Conservation (phyloP, 2,797 vertebrate genomes). For the Brachymystax lenok region DNA sequence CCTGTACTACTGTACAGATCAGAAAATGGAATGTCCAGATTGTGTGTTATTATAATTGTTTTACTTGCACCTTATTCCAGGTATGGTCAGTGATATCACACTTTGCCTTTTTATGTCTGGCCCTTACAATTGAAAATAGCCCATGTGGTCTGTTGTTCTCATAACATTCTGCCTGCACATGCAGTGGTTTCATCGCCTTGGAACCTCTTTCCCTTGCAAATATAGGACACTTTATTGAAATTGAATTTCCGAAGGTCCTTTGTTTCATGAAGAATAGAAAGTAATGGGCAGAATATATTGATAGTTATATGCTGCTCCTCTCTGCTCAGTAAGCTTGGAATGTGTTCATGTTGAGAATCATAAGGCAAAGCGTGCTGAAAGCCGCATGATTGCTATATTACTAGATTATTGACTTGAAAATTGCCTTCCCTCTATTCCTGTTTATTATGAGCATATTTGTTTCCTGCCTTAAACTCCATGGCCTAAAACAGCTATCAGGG, state of each 20-base stretch:
- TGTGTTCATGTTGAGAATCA: conserved; percentile 35
- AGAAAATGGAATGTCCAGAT: too few species aligned
- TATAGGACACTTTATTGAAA: conserved; percentile 13
- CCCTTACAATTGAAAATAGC: background rate
- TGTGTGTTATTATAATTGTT: background rate
- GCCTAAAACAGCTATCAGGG: conserved; percentile 40
- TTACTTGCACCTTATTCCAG: background rate
- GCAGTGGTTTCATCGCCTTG: conserved; percentile 6
- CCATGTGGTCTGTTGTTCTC: background rate
- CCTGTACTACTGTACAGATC: too few species aligned
- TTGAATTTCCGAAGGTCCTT: conserved; percentile 14
- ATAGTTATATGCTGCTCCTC: conserved; percentile 27
- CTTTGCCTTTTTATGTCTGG: background rate
- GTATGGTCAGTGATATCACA: background rate
- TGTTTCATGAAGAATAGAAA: conserved; percentile 25
- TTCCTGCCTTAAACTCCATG: conserved; percentile 42
- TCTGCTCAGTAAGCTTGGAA: conserved; percentile 23
- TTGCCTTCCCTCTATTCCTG: conserved; percentile 38
- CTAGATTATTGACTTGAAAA: conserved; percentile 51
- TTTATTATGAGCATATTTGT: conserved; percentile 52
- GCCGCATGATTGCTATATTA: conserved; percentile 48
- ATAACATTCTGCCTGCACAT: background rate
- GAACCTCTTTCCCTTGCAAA: conserved; percentile 11
- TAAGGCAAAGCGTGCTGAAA: conserved; percentile 31
- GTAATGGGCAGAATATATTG: conserved; percentile 28